These are phyloP conservation scores for Dendrolimus houi DNA, from an alignment of 2,888 invertebrate species.

Conservation along the genomic window DNA sequence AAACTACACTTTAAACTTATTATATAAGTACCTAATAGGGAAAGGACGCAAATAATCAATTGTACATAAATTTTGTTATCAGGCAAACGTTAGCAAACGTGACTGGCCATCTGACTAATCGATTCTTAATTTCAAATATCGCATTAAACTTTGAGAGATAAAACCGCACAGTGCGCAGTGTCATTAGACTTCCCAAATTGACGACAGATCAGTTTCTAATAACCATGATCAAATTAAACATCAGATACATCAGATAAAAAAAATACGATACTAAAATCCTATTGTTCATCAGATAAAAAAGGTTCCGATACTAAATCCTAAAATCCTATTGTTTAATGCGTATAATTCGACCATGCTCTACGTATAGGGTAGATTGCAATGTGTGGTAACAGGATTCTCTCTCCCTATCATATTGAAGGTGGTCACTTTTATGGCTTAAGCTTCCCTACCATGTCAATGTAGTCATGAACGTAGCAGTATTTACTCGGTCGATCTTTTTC, in stretches of 20 bases:
- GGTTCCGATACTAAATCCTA: too few species aligned
- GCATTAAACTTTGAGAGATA: conserved; percentile 58
- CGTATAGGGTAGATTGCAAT: not conserved
- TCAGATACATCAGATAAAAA: too few species aligned
- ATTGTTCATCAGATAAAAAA: not conserved
- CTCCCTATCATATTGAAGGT: conserved; percentile 27
- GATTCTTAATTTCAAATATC: conserved; percentile 71
- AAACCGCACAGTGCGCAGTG: conserved; percentile 46
- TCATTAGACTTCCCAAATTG: conserved; percentile 39
- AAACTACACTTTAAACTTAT: too few species aligned
- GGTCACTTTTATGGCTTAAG: conserved; percentile 61
- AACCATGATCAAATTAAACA: not conserved
- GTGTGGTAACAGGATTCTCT: conserved; percentile 56
- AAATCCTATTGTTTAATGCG: not conserved
- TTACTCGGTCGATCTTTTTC: too few species aligned
- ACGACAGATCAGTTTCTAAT: conserved; percentile 26
- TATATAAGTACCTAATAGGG: too few species aligned
- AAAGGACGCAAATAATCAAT: too few species aligned
- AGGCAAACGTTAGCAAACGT: conserved; percentile 56
- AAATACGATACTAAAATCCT: not conserved
- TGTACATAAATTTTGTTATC: not conserved
- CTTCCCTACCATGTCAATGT: conserved; percentile 36
- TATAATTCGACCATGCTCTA: not conserved
- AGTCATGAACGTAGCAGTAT: too few species aligned
- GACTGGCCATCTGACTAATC: conserved; percentile 55